phyloP scores from a whole-genome alignment of 2,797 vertebrate species.

The Crax fasciolata region DNA sequence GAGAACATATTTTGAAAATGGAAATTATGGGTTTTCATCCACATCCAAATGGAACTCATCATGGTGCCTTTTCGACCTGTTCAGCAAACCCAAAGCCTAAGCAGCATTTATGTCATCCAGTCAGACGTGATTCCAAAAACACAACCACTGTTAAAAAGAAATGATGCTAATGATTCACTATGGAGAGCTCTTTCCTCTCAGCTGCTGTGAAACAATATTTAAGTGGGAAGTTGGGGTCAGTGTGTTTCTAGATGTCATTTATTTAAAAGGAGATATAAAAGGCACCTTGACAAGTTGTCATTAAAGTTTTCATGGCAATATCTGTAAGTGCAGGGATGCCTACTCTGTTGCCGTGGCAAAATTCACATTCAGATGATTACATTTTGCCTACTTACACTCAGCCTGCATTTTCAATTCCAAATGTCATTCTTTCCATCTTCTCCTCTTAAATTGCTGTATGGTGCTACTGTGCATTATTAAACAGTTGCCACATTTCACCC shows the following conservation, averaged over 20 bases:
- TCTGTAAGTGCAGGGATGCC: background rate
- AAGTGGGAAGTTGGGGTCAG: background rate
- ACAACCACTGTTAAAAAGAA: background rate
- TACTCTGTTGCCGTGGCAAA: background rate
- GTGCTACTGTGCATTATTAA: conserved; percentile 65
- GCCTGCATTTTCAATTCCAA: conserved; percentile 50
- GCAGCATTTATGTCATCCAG: background rate
- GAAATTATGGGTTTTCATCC: background rate
- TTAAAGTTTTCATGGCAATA: conserved; percentile 11
- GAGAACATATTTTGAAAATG: background rate
- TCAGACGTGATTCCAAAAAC: background rate
- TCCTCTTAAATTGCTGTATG: conserved; percentile 12
- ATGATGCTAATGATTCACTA: background rate
- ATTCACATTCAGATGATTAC: conserved; percentile 34
- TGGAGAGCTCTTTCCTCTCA: background rate
- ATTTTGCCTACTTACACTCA: conserved; percentile 36
- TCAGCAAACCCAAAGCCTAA: background rate
- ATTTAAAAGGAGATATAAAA: background rate
- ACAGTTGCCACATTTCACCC: conserved; percentile 56
- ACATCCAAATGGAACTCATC: background rate
- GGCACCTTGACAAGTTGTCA: conserved; percentile 31
- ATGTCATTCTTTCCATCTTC: conserved; percentile 60
- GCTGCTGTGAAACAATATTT: background rate
- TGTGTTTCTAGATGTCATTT: background rate
- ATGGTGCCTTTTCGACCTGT: background rate